phyloP scores from a whole-genome alignment of 2,113 vertebrate genomes.

The Ophiodon elongatus region DNA sequence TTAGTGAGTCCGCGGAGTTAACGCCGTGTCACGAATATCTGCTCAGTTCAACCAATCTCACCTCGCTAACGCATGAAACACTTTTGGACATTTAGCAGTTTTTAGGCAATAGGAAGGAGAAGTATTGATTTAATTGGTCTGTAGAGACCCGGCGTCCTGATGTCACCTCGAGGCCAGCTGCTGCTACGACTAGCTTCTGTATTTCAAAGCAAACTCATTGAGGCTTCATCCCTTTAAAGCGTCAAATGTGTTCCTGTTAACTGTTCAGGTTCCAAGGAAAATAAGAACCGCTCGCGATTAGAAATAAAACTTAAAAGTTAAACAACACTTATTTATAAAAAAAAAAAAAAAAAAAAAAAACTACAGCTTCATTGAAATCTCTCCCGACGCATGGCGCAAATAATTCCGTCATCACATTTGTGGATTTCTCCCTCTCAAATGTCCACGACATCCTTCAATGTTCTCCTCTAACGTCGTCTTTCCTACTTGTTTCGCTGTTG shows the following conservation, averaged over 20 bases:
- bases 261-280: not conserved
- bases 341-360: slow-evolving; percentile 11
- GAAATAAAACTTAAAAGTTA: no score
- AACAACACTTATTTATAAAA: not conserved
- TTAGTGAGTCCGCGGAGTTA: not conserved
- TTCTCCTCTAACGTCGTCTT: not conserved
- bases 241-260: not conserved
- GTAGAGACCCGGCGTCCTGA: not conserved
- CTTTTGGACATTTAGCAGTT: not conserved
- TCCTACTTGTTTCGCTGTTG: not conserved
- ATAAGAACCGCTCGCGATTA: not conserved
- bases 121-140: slow-evolving; percentile 24
- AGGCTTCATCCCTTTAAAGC: not conserved
- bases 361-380: not conserved
- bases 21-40: not conserved
- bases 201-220: not conserved
- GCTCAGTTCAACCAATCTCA: not conserved
- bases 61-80: not conserved
- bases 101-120: not conserved
- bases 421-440: not conserved
- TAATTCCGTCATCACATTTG: not conserved
- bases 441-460: not conserved
- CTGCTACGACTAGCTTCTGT: not conserved
- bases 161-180: slow-evolving; percentile 1
- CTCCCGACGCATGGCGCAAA: not conserved